phyloP scores from a whole-genome alignment of 2,113 vertebrate species.

The Trinectes maculatus region DNA sequence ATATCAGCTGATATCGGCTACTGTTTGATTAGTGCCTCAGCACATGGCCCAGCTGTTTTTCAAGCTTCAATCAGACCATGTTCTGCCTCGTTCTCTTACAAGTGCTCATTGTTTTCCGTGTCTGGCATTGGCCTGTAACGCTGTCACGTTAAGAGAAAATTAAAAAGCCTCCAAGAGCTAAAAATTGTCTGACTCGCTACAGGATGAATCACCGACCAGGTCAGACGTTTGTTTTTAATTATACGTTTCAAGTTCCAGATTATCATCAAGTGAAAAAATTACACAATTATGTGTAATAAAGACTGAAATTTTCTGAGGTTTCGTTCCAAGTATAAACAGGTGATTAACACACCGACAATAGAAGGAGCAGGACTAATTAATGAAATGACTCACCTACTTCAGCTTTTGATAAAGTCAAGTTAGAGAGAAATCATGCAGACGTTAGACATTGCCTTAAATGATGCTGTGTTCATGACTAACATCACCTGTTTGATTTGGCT shows the following conservation, averaged over 20 bases:
- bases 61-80: not conserved
- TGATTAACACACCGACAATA: not conserved
- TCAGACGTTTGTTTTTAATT: not conserved
- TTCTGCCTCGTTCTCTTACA: not conserved
- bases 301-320: not conserved
- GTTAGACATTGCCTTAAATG: no score
- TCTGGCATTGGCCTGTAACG: not conserved
- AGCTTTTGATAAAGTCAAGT: not conserved
- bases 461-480: no score
- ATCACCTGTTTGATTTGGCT: not conserved
- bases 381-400: not conserved
- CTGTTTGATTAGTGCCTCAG: slow-evolving; percentile 4
- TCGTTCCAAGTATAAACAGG: not conserved
- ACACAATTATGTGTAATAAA: not conserved
- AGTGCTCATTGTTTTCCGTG: not conserved
- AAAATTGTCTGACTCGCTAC: not conserved
- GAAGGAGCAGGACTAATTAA: not conserved
- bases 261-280: not conserved
- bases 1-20: slow-evolving; percentile 22
- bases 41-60: not conserved
- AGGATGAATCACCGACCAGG: not conserved
- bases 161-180: not conserved
- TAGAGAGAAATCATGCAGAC: not conserved
- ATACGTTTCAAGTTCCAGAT: not conserved
- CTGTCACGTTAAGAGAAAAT: not conserved